Evolutionary conservation across 2,797 vertebrate species (phyloP).

Genomic region (Chromobotia macracanthus): DNA sequence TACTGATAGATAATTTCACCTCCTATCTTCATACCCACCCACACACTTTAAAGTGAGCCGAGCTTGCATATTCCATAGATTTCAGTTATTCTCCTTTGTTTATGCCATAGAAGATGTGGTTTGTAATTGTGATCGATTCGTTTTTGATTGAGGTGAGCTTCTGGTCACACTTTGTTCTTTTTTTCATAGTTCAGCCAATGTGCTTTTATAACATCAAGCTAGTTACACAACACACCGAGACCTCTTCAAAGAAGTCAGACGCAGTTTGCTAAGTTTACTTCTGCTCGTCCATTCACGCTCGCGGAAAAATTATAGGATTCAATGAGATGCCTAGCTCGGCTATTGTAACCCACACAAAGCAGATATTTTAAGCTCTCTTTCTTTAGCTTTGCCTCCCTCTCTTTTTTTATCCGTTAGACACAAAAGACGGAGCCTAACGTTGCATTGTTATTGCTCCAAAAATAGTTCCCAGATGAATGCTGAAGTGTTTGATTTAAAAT

Average conservation of each 20-base stretch:
- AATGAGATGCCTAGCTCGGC: conserved; percentile 45
- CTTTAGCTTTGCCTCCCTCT: conserved; percentile 8
- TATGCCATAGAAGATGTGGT: conserved; percentile 25
- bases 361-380: conserved; percentile 41
- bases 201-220: conserved; percentile 21
- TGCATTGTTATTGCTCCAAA: conserved; percentile 4
- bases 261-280: conserved; percentile 36
- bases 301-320: conserved; percentile 52
- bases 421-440: background rate
- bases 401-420: background rate
- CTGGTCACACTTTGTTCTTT: conserved; percentile 20
- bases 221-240: conserved; percentile 15
- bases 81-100: background rate
- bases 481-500: background rate
- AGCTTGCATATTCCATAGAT: conserved; percentile 6
- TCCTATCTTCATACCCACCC: conserved; percentile 36
- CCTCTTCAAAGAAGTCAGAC: conserved; percentile 40
- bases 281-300: conserved; percentile 33
- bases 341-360: conserved; percentile 52
- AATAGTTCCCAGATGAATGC: background rate
- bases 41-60: conserved; percentile 19
- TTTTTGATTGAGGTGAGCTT: conserved; percentile 18
- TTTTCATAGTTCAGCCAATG: conserved; percentile 4
- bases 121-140: conserved; percentile 22
- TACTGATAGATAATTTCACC: conserved; percentile 2